These are phyloP conservation scores for Drosophila ficusphila DNA, from an alignment of 1,140 invertebrate species.

Conservation along the genomic window DNA sequence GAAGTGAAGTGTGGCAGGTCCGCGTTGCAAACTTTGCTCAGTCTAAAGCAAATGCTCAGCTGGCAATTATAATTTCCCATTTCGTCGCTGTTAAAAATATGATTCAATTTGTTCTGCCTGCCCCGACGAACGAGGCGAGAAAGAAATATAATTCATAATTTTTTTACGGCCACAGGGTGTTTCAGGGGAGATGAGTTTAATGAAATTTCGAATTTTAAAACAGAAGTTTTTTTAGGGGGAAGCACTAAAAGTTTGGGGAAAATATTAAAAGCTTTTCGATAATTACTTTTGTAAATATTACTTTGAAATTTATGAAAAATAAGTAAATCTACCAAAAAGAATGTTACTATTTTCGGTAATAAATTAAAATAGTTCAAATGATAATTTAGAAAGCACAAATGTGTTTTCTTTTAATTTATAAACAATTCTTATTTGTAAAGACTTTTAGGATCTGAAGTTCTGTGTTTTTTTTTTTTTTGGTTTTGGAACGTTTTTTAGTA, in stretches of 20 bases:
- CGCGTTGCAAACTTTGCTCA: slow-evolving; percentile 22
- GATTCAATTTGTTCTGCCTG: slow-evolving; percentile 72
- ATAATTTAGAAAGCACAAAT: too few species aligned
- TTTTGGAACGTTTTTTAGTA: too few species aligned
- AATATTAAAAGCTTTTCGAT: neutral
- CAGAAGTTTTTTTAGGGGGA: too few species aligned
- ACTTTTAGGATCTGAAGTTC: too few species aligned
- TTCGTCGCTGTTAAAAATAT: slow-evolving; percentile 75
- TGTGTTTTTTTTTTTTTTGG: too few species aligned
- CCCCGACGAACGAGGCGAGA: slow-evolving; percentile 30
- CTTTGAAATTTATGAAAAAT: neutral
- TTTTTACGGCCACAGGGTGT: slow-evolving; percentile 12
- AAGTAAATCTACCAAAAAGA: too few species aligned
- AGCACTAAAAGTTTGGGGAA: too few species aligned
- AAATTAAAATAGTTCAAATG: too few species aligned
- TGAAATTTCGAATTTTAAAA: too few species aligned
- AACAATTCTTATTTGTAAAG: too few species aligned
- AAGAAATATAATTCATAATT: slow-evolving; percentile 35
- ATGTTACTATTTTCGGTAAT: too few species aligned
- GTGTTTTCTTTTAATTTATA: too few species aligned
- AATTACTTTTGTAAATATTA: neutral
- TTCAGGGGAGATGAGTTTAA: neutral
- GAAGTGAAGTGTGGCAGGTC: slow-evolving; percentile 50
- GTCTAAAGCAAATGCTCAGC: slow-evolving; percentile 59
- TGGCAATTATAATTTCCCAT: slow-evolving; percentile 81